A percentile compares a stretch with the other conserved stretches of the same genome.
These are phyloP conservation scores for Pterocles burchelli DNA, from an alignment of 2,113 vertebrate species.

Conservation along the genomic window DNA sequence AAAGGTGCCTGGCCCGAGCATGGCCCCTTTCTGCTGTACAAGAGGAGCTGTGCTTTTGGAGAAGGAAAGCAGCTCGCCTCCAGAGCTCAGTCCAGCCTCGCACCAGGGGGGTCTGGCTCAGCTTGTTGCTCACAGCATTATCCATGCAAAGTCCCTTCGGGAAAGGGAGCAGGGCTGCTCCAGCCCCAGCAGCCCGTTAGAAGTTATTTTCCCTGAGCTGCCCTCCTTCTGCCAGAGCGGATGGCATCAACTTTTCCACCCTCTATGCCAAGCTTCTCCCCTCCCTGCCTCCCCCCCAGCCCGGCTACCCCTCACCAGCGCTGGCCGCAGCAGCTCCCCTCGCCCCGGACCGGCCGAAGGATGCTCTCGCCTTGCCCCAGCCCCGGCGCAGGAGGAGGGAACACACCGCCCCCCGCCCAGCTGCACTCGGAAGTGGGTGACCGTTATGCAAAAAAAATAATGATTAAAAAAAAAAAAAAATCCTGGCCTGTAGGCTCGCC, in stretches of 20 bases:
- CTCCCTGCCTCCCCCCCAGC: not conserved
- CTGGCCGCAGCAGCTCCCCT: not conserved
- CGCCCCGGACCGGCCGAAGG: not conserved
- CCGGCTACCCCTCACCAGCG: not conserved
- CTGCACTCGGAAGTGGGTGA: not conserved
- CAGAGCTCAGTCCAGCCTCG: not conserved
- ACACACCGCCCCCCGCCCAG: not conserved
- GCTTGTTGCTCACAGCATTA: rapidly evolving
- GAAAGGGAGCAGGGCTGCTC: not conserved
- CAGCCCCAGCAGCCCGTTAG: not conserved
- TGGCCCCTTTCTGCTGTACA: rapidly evolving
- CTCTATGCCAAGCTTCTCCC: not conserved
- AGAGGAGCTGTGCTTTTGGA: not conserved
- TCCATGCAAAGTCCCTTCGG: rapidly evolving
- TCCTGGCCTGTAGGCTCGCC: not conserved
- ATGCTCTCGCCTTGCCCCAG: not conserved
- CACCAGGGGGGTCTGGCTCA: rapidly evolving
- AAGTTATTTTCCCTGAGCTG: not conserved
- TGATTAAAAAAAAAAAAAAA: too few relatives aligned
- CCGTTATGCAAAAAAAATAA: not conserved
- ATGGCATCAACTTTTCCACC: conserved; percentile 53
- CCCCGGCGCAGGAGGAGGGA: not conserved
- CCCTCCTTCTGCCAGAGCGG: not conserved
- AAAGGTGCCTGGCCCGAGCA: rapidly evolving
- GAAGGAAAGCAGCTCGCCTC: rapidly evolving